Conservation (phyloP, 2,797 vertebrate species). For the Rhinatrema bivittatum region DNA sequence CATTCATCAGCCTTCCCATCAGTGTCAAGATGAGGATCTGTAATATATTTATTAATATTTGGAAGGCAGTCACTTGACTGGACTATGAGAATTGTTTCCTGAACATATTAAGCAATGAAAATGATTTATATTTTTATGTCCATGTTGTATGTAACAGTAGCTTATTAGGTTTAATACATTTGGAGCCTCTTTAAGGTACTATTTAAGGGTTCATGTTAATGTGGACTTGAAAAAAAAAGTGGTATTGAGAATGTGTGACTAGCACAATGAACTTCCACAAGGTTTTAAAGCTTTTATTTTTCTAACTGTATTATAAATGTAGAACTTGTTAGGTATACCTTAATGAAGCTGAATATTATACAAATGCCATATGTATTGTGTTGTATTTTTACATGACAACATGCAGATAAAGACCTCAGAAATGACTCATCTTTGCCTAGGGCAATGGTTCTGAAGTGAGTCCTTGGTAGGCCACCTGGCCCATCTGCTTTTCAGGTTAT, state of each 20-base stretch:
- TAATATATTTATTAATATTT: slow-evolving; percentile 55
- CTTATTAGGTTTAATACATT: slow-evolving; percentile 34
- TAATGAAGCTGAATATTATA: slow-evolving; percentile 11
- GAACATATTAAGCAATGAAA: slow-evolving; percentile 35
- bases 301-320: slow-evolving; percentile 33
- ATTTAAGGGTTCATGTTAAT: slow-evolving; percentile 15
- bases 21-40: slow-evolving; percentile 39
- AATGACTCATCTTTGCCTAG: neutral
- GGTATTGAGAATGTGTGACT: slow-evolving; percentile 11
- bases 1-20: neutral
- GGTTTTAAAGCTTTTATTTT: slow-evolving; percentile 20
- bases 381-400: too few relatives aligned
- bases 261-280: slow-evolving; percentile 10
- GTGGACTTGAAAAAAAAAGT: slow-evolving; percentile 19
- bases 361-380: slow-evolving; percentile 17
- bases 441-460: too few relatives aligned
- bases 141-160: slow-evolving; percentile 40
- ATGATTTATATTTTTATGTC: slow-evolving; percentile 14
- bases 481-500: too few relatives aligned
- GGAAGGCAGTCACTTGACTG: slow-evolving; percentile 30
- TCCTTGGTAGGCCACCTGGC: too few relatives aligned
- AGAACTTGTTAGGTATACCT: slow-evolving; percentile 5
- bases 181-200: slow-evolving; percentile 30
- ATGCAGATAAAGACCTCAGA: slow-evolving; percentile 10
- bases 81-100: slow-evolving; percentile 24